Evolutionary conservation across 2,797 vertebrate species (phyloP), one percentile per base, ranked within the genome.

Genomic region (Acanthurus tractus): DNA sequence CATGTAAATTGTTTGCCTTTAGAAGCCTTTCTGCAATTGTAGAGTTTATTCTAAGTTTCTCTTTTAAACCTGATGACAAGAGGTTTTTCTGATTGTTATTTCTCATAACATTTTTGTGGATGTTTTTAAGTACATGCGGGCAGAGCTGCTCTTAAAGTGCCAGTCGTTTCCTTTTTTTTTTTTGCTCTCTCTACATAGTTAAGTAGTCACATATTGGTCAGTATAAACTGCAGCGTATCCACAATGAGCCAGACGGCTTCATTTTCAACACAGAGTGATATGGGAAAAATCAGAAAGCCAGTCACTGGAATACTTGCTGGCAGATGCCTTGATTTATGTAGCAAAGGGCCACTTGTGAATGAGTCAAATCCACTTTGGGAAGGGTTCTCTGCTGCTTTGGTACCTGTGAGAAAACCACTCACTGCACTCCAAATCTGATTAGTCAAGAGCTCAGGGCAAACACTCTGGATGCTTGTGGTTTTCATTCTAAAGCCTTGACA

Each of bases 401-500:
- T 90, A 93, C 91, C 92, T 91, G 91, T 79, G 78, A 87, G 86
- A 85, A 89, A 85, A 82, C 68, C 63, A 77, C 72, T 85, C 50
- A 55, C 54, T 74, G 67, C 70, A 78, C 66, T 83, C 75, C 66
- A 67, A 79, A 84, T 55, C 83, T 94, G 90, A 93, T 94, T 94
- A 91, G 90, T 82, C 66, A 63, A 86, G 61, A 59, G 85, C 88
- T 89, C 54, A 72, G 83, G 76, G 55, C 70, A 81, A 90, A 87
- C 54, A 25, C 78, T 83, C 50, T 14, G 46, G 70, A 92, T 90
- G 70, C 75, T 90, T 92, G 91, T 76, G 91, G 93, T 87, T 89
- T 94, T 85, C 86, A 89, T 82, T 92, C 87, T 88, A 80, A 86
- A 87, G 79, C 75, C 70, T 91, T 92, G 89, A 91, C 75, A 72